phyloP scores from a whole-genome alignment of 2,797 vertebrate genomes.

The Hipposideros larvatus region DNA sequence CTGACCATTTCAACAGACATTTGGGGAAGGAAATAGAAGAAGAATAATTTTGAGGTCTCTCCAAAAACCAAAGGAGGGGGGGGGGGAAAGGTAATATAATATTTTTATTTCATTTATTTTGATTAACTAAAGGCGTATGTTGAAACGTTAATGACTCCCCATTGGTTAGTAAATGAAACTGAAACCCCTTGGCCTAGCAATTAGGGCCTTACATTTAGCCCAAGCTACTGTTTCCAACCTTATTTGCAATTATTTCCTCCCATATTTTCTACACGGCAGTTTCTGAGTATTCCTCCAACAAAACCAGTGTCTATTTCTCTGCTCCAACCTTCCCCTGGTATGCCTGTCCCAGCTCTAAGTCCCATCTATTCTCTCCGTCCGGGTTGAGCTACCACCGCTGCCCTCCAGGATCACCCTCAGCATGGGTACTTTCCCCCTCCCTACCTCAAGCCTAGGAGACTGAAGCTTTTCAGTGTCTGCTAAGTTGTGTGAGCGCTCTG shows the following conservation, averaged over 20 bases:
- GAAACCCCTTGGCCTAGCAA: constrained; percentile 45
- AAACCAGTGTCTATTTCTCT: neutral
- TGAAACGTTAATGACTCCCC: constrained; percentile 67
- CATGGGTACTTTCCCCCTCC: neutral
- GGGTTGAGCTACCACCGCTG: neutral
- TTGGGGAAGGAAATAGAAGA: neutral
- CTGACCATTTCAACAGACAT: constrained; percentile 77
- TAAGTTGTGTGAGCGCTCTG: neutral
- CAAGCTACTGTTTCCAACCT: constrained; percentile 56
- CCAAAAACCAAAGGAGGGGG: constrained; percentile 55
- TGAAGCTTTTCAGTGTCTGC: neutral
- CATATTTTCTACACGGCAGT: neutral
- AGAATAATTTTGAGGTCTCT: constrained; percentile 70
- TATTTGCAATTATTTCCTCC: constrained; percentile 62
- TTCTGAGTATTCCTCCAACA: constrained; percentile 26
- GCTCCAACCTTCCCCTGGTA: neutral
- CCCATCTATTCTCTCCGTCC: neutral
- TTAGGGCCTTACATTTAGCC: constrained; percentile 15
- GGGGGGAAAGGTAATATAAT: constrained; percentile 9
- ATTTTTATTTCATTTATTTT: constrained; percentile 68
- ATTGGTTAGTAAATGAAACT: constrained; percentile 70
- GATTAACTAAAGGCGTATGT: constrained; percentile 54
- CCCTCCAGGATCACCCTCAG: neutral
- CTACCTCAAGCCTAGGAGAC: neutral
- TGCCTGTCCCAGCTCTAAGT: neutral